Evolutionary conservation across 2,888 invertebrate species (phyloP).

Genomic region (Stramonita haemastoma): DNA sequence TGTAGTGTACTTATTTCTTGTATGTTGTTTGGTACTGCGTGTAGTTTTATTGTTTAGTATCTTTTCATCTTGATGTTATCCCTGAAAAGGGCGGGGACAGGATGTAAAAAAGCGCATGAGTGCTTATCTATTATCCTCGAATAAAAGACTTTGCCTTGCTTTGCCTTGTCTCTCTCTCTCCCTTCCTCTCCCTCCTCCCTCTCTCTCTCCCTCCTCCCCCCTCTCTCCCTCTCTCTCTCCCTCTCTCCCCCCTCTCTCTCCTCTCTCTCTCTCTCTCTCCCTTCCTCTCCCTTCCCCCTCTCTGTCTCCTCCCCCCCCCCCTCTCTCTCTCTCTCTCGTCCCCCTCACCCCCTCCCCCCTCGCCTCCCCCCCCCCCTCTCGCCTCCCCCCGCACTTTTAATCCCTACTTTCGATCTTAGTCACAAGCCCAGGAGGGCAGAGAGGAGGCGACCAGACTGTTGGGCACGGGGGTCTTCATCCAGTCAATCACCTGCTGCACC

Average conservation of each 20-base stretch:
- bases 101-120: no score
- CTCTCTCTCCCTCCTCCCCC: not conserved
- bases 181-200: not conserved
- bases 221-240: not conserved
- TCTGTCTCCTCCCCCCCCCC: not conserved
- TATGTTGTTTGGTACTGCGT: no score
- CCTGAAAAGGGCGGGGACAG: no score
- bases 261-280: not conserved
- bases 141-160: no score
- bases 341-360: not conserved
- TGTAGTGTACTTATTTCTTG: no score
- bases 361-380: not conserved
- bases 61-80: no score
- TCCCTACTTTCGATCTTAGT: not conserved
- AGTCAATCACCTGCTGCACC: constrained; percentile 55
- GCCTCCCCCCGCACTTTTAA: not conserved
- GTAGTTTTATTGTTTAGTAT: no score
- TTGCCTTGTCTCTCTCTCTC: not conserved
- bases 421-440: constrained; percentile 50
- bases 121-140: no score
- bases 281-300: not conserved
- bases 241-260: no score
- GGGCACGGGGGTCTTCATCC: constrained; percentile 56
- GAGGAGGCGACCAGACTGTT: constrained; percentile 35
- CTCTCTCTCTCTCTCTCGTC: not conserved